Evolutionary conservation across 2,888 invertebrate species (phyloP), one percentile per base, ranked within the genome.

Genomic region (Proisotoma minuta): DNA sequence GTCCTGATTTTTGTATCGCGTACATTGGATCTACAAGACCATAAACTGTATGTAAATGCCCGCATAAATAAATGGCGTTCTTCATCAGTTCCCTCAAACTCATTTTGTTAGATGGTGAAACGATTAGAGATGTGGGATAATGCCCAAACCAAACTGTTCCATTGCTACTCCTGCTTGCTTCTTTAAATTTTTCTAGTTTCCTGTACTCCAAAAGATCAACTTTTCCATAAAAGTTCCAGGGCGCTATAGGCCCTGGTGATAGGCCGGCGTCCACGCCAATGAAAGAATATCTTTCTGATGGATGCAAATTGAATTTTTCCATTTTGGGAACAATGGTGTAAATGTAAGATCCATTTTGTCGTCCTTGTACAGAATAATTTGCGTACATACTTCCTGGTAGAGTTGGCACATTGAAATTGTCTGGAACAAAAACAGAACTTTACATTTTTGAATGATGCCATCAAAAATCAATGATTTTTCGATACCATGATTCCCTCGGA

Each of bases 211-310:
- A 4, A 15, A 18, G 18, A n/a, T n/a, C 18, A n/a, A 43, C 43
- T 43, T 43, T 43, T 43, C 43, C 43, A n/a, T 43, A 43, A 43
- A 43, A 43, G 43, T 43, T 43, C 43, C 43, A 43, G 18, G 43
- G 43, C 4, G 43, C 43, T n/a, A 18, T 43, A 4, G 43, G 43
- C 4, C 43, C 43, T 20, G 5, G 43, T 12, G 4, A 18, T 43
- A 43, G 18, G 10, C 5, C 5, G 20, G 5, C 5, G 43, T 12
- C 5, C 15, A 43, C 20, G 18, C 5, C 43, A 5, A 43, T n/a
- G 18, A 12, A 43, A 43, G 43, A 43, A 43, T 43, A 43, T 43
- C 20, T 43, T 43, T 43, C 43, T 12, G 43, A 43, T 5, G 43
- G 43, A n/a, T 12, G 4, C 20, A 20, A 5, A 5, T 20, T 12